Evolutionary conservation across 2,888 invertebrate genomes (phyloP).

Genomic region (Toxonevra muliebris): DNA sequence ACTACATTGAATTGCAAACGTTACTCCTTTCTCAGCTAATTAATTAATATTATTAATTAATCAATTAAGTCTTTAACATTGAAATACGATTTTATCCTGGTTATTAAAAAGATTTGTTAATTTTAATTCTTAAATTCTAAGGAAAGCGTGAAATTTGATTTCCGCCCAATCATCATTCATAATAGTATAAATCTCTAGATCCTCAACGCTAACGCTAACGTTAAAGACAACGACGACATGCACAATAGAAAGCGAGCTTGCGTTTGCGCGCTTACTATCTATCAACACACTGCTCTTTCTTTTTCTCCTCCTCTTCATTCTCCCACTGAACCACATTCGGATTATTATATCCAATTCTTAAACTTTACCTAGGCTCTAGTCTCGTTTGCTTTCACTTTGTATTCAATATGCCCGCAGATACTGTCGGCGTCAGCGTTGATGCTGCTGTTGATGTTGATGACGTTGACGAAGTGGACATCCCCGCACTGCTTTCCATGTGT

Average conservation of each 20-base stretch:
- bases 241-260: neutral
- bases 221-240: neutral
- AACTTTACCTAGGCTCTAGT: too few relatives aligned
- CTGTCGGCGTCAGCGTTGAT: conserved; percentile 30
- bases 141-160: conserved; percentile 57
- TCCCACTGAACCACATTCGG: conserved; percentile 13
- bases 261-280: conserved; percentile 11
- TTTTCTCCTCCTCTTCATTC: conserved; percentile 13
- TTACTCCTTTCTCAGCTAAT: conserved; percentile 13
- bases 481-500: conserved; percentile 17
- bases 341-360: neutral
- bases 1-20: conserved; percentile 18
- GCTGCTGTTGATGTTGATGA: conserved; percentile 42
- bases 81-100: conserved; percentile 27
- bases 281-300: conserved; percentile 16
- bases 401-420: conserved; percentile 23
- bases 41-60: conserved; percentile 10
- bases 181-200: conserved; percentile 28
- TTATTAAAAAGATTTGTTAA: conserved; percentile 35
- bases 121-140: conserved; percentile 33
- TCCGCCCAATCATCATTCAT: conserved; percentile 41
- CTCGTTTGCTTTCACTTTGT: conserved; percentile 25
- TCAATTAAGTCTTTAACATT: conserved; percentile 35
- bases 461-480: conserved; percentile 41
- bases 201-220: neutral